These are phyloP conservation scores for Drosophila maculinotata DNA, from an alignment of 2,888 invertebrate genomes.

Conservation along the genomic window DNA sequence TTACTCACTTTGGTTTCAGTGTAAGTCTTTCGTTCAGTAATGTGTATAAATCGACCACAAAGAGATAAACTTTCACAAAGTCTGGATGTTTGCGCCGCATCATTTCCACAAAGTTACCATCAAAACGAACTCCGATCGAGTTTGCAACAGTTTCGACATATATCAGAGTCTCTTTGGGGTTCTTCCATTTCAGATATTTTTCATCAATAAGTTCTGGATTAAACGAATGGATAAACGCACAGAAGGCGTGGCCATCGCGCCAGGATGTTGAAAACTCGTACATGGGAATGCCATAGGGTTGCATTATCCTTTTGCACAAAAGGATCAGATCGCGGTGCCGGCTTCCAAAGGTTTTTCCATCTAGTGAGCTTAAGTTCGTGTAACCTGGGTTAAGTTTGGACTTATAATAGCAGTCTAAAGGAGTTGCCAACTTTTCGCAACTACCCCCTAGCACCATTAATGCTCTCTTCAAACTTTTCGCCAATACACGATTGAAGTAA, in stretches of 20 bases:
- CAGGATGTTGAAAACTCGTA: slow-evolving; percentile 60
- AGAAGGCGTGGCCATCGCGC: slow-evolving; percentile 59
- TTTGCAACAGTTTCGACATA: slow-evolving; percentile 24
- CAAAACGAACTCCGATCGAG: slow-evolving; percentile 33
- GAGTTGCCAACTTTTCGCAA: no score
- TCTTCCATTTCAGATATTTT: slow-evolving; percentile 7
- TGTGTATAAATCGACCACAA: slow-evolving; percentile 23
- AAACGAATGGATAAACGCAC: slow-evolving; percentile 56
- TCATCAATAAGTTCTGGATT: slow-evolving; percentile 40
- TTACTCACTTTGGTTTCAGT: not conserved
- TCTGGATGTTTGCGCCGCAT: slow-evolving; percentile 25
- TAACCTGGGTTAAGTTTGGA: no score
- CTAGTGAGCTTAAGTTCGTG: not conserved
- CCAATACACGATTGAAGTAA: not conserved
- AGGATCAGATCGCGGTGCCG: slow-evolving; percentile 24
- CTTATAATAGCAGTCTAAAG: no score
- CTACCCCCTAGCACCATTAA: no score
- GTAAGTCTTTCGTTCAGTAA: slow-evolving; percentile 7
- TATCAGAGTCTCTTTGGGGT: slow-evolving; percentile 25
- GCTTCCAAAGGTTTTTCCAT: slow-evolving; percentile 49
- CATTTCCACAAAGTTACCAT: slow-evolving; percentile 18
- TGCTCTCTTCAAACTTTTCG: no score
- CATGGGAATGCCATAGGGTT: slow-evolving; percentile 55
- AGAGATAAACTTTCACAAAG: slow-evolving; percentile 30
- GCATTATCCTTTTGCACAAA: slow-evolving; percentile 35